Percentiles rank a stretch among this genome's conserved stretches.
phyloP scores from a whole-genome alignment of 2,113 vertebrate species.

The Charadrius vociferus region DNA sequence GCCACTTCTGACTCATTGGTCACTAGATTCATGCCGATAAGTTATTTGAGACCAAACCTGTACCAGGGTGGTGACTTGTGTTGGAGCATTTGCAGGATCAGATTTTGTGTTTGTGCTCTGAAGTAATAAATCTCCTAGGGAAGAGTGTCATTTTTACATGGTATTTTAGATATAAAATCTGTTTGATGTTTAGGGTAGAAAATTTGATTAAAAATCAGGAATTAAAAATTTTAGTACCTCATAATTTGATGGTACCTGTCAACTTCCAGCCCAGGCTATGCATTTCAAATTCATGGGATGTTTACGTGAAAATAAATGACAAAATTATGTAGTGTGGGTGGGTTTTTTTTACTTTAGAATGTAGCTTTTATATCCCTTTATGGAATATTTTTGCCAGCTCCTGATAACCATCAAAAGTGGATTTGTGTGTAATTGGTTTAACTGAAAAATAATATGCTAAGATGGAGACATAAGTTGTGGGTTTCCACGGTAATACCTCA shows the following conservation, averaged over 20 bases:
- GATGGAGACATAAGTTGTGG: slow-evolving; percentile 19
- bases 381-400: slow-evolving; percentile 45
- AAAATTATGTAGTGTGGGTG: not conserved
- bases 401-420: slow-evolving; percentile 37
- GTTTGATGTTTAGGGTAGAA: slow-evolving; percentile 41
- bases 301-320: slow-evolving; percentile 62
- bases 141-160: slow-evolving; percentile 23
- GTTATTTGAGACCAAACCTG: not conserved
- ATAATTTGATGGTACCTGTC: slow-evolving; percentile 64
- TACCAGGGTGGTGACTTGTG: not conserved
- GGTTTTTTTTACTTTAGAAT: not conserved
- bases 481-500: slow-evolving; percentile 40
- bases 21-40: not conserved
- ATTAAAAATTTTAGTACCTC: slow-evolving; percentile 67
- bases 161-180: slow-evolving; percentile 54
- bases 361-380: slow-evolving; percentile 11
- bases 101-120: slow-evolving; percentile 5
- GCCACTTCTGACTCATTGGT: not conserved
- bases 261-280: slow-evolving; percentile 30
- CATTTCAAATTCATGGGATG: slow-evolving; percentile 61
- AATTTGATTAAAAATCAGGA: slow-evolving; percentile 63
- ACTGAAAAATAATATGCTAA: slow-evolving; percentile 49
- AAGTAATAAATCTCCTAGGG: slow-evolving; percentile 18
- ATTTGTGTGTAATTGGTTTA: slow-evolving; percentile 66
- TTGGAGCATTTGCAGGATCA: not conserved